Conservation (phyloP, 2,797 vertebrate genomes). For the Staurois parvus region DNA sequence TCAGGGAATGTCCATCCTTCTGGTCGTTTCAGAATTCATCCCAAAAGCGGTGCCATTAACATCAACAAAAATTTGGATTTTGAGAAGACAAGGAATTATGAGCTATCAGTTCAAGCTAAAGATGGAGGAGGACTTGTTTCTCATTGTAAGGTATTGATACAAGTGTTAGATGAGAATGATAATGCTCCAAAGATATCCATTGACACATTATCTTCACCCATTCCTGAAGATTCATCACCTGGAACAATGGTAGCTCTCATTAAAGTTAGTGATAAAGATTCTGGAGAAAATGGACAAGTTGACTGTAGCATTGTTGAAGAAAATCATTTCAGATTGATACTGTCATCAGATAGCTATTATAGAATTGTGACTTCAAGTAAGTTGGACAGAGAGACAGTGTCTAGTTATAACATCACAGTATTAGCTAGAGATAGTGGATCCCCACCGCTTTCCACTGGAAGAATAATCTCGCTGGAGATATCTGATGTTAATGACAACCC, state of each 20-base stretch:
- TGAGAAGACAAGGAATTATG: constrained; percentile 72
- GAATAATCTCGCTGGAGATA: constrained; percentile 76
- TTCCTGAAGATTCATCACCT: constrained; percentile 67
- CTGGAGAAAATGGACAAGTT: constrained; percentile 77
- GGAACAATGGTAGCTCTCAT: constrained; percentile 69
- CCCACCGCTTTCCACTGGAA: constrained; percentile 76
- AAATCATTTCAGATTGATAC: constrained; percentile 74
- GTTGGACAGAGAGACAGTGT: constrained; percentile 75
- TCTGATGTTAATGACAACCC: constrained; percentile 81
- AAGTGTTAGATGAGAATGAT: constrained; percentile 73
- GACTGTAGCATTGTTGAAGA: constrained; percentile 66
- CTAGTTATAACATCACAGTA: constrained; percentile 74
- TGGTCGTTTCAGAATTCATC: constrained; percentile 67
- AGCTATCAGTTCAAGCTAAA: constrained; percentile 64
- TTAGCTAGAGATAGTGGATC: constrained; percentile 76
- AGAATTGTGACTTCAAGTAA: constrained; percentile 70
- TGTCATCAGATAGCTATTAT: constrained; percentile 75
- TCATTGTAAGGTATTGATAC: constrained; percentile 73
- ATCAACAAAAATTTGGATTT: constrained; percentile 71
- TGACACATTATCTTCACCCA: constrained; percentile 72
- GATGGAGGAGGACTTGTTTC: constrained; percentile 73
- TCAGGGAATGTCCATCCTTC: constrained; percentile 61
- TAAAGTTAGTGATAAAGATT: constrained; percentile 77
- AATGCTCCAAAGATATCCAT: constrained; percentile 72
- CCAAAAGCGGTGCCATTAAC: constrained; percentile 79